phyloP scores from a whole-genome alignment of 2,888 invertebrate species.

The Chrysolina americana region DNA sequence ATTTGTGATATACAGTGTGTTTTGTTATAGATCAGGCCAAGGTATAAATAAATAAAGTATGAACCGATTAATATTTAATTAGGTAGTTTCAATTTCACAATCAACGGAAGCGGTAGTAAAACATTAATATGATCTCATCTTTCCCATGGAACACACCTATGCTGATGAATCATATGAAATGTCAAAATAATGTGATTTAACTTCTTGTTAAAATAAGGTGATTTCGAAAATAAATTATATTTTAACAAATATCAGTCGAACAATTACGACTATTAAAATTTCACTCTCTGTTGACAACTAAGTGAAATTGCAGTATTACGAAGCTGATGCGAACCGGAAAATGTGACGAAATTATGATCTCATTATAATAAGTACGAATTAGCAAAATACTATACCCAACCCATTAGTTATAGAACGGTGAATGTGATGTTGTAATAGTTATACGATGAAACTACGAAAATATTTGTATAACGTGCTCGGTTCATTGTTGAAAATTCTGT shows the following conservation, averaged over 20 bases:
- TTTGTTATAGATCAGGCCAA: too few relatives aligned
- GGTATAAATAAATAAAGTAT: too few relatives aligned
- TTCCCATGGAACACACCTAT: slow-evolving; percentile 1
- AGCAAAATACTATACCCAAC: not conserved
- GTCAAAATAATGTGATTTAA: slow-evolving; percentile 26
- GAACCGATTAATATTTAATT: too few relatives aligned
- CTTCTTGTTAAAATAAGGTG: slow-evolving; percentile 1
- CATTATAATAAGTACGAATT: not conserved
- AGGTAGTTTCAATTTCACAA: too few relatives aligned
- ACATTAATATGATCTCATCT: not conserved
- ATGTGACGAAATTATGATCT: slow-evolving; percentile 33
- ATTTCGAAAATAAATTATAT: slow-evolving; percentile 28
- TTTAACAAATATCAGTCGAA: slow-evolving; percentile 16
- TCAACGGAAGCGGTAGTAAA: not conserved
- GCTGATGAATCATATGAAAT: slow-evolving; percentile 1
- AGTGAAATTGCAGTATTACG: slow-evolving; percentile 38
- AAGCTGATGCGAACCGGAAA: slow-evolving; percentile 36
- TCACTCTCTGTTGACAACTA: slow-evolving; percentile 37
- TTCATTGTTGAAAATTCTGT: too few relatives aligned
- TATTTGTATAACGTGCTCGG: not conserved
- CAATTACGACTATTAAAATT: slow-evolving; percentile 36
- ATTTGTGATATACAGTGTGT: too few relatives aligned
- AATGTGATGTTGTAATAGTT: too few relatives aligned
- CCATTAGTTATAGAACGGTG: not conserved
- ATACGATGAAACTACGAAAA: too few relatives aligned